Evolutionary conservation across 1,140 invertebrate genomes (phyloP).

Genomic region (Ceratosolen fusciceps): DNA sequence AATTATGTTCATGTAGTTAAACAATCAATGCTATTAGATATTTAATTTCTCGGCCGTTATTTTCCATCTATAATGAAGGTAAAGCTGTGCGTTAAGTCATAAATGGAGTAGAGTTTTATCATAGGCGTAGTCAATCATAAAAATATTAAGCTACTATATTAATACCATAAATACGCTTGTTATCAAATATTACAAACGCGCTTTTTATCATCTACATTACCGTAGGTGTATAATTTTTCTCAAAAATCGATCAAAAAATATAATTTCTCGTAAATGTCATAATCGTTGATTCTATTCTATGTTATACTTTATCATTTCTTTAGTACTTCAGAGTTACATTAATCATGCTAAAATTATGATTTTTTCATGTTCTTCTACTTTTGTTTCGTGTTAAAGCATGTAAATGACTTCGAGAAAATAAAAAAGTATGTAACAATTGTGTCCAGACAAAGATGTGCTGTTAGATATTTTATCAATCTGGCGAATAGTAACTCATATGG

Average conservation of each 20-base stretch:
- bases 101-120: background rate
- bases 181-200: background rate
- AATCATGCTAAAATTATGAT: too few relatives aligned
- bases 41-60: background rate
- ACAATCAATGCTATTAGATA: constrained; percentile 5
- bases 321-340: too few relatives aligned
- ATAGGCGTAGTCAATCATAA: background rate
- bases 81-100: background rate
- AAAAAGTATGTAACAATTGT: too few relatives aligned
- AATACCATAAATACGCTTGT: background rate
- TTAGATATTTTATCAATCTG: background rate
- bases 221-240: background rate
- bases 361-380: background rate
- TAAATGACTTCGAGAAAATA: background rate
- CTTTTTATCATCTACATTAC: background rate
- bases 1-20: constrained; percentile 4
- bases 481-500: background rate
- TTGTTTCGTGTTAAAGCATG: background rate
- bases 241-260: background rate
- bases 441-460: background rate
- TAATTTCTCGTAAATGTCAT: background rate
- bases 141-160: background rate
- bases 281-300: too few relatives aligned
- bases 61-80: background rate
- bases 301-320: too few relatives aligned